phyloP scores from a whole-genome alignment of 2,113 vertebrate genomes.

The Benthochromis sp. region DNA sequence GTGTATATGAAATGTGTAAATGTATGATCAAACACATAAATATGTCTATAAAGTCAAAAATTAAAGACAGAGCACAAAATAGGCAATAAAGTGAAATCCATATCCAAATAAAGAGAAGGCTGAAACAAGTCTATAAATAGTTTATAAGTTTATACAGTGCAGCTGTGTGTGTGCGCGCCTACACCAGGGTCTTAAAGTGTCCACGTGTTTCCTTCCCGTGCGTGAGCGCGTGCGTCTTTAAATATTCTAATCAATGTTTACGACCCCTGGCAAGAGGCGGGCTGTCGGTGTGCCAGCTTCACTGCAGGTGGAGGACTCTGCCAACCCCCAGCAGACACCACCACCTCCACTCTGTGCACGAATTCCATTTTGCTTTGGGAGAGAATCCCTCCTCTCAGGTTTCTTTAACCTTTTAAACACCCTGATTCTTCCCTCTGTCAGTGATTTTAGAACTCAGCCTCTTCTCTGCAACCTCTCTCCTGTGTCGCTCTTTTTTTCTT shows the following conservation, averaged over 20 bases:
- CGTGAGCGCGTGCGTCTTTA: constrained; percentile 24
- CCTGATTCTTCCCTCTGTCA: not conserved
- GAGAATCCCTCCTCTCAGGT: not conserved
- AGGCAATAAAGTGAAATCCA: not conserved
- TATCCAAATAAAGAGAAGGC: not conserved
- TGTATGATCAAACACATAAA: not conserved
- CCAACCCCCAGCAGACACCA: not conserved
- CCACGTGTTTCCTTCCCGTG: not conserved
- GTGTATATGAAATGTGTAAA: not conserved
- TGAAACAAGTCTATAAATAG: not conserved
- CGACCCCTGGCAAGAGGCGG: constrained; percentile 33
- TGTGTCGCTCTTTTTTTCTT: not conserved
- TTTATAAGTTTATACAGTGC: not conserved
- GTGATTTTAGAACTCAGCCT: not conserved
- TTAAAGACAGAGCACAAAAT: not conserved
- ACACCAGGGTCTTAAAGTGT: not conserved
- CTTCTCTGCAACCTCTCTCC: not conserved
- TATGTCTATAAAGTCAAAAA: not conserved
- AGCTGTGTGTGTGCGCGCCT: rapidly evolving
- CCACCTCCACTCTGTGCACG: not conserved
- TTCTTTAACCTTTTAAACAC: constrained; percentile 22
- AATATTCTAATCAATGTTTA: constrained; percentile 68
- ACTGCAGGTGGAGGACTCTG: constrained; percentile 39
- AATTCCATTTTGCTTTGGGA: not conserved
- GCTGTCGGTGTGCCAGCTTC: constrained; percentile 44